Percentiles rank a stretch among this genome's conserved stretches.
Evolutionary conservation across 2,888 invertebrate genomes (phyloP).

Genomic region (Petrolisthes cinctipes): DNA sequence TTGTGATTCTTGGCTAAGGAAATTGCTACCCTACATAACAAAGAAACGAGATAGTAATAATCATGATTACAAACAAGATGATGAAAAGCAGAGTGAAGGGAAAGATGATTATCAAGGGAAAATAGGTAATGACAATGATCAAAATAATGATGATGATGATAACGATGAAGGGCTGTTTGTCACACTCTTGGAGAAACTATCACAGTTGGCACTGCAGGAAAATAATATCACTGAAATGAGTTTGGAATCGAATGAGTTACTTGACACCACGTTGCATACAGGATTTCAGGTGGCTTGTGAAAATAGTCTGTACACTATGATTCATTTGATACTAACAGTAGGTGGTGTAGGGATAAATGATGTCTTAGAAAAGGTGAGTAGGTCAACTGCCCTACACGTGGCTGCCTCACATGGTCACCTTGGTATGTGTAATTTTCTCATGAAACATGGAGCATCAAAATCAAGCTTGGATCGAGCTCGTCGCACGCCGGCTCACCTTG

Average conservation of each 20-base stretch:
- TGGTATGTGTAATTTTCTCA: not conserved
- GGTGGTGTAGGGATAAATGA: not conserved
- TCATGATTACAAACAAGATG: too few relatives aligned
- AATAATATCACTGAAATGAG: not conserved
- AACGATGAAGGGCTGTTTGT: slow-evolving; percentile 25
- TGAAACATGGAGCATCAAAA: not conserved
- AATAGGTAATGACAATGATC: not conserved
- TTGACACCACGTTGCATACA: not conserved
- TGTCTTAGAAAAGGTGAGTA: slow-evolving; percentile 22
- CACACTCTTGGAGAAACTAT: not conserved
- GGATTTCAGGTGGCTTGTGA: not conserved
- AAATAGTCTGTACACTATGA: not conserved
- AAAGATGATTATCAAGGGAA: not conserved
- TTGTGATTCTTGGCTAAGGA: not conserved
- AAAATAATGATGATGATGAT: not conserved
- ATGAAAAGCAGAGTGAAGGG: too few relatives aligned
- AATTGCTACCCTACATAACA: not conserved
- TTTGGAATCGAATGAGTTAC: not conserved
- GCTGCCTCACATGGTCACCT: slow-evolving; percentile 13
- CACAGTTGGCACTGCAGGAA: not conserved
- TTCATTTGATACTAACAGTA: slow-evolving; percentile 22
- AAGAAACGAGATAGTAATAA: not conserved
- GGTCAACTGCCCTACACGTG: slow-evolving; percentile 25
- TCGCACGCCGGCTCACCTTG: slow-evolving; percentile 21
- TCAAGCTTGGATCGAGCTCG: not conserved